Conservation (phyloP, 2,888 invertebrate species). For the Tribolium freemani region DNA sequence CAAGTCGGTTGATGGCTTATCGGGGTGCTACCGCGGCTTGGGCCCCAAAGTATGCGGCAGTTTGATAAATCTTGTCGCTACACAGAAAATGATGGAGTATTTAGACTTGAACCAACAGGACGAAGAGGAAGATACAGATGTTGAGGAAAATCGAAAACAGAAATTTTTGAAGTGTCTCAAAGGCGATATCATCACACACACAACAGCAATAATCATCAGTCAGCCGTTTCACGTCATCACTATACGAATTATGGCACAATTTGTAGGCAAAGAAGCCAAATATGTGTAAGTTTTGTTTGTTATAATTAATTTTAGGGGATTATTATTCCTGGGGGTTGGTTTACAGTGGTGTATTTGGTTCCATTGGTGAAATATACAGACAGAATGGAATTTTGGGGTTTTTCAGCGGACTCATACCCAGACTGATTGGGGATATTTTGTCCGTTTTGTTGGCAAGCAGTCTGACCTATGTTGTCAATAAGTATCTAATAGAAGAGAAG, state of each 20-base stretch:
- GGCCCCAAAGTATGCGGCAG: constrained; percentile 84
- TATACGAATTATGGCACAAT: constrained; percentile 94
- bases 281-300: constrained; percentile 72
- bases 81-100: constrained; percentile 75
- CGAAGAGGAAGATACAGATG: constrained; percentile 69
- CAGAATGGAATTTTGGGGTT: constrained; percentile 91
- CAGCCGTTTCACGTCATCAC: constrained; percentile 96
- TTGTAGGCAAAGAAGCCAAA: constrained; percentile 89
- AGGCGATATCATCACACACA: constrained; percentile 81
- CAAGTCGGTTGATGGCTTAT: constrained; percentile 85
- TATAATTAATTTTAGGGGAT: neutral
- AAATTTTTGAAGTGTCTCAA: constrained; percentile 72
- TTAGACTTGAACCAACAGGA: constrained; percentile 69
- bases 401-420: constrained; percentile 90
- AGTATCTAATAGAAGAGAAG: constrained; percentile 83
- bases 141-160: constrained; percentile 63
- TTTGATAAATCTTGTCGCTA: constrained; percentile 77
- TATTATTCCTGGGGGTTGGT: constrained; percentile 39
- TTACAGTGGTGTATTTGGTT: constrained; percentile 79
- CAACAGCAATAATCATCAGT: constrained; percentile 84
- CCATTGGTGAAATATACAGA: constrained; percentile 84
- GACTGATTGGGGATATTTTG: constrained; percentile 86
- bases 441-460: constrained; percentile 84
- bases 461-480: constrained; percentile 83
- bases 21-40: constrained; percentile 89